Conservation (phyloP, 2,113 vertebrate genomes). For the Oncorhynchus kisutch region DNA sequence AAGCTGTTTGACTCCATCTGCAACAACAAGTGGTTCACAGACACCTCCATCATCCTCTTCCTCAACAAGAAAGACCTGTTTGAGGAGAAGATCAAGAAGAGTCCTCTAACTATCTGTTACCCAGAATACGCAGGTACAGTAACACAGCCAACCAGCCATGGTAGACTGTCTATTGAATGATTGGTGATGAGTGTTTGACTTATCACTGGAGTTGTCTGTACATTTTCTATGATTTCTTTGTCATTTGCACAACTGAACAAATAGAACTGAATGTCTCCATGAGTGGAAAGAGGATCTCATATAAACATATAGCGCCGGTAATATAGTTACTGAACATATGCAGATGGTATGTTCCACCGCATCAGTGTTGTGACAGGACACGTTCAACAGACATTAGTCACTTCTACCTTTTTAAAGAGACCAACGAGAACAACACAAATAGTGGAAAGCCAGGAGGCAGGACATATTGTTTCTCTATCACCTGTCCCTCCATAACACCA, state of each 20-base stretch:
- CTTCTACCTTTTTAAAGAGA: not conserved
- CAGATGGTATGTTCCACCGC: not conserved
- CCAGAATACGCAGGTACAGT: constrained; percentile 90
- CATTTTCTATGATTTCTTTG: no score
- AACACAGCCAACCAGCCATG: no score
- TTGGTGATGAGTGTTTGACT: no score
- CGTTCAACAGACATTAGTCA: not conserved
- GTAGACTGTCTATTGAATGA: no score
- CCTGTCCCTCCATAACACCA: not conserved
- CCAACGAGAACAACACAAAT: not conserved
- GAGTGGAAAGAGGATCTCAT: no score
- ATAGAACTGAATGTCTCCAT: no score
- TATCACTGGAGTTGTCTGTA: no score
- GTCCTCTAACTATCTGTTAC: constrained; percentile 96
- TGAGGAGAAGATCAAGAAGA: constrained; percentile 97
- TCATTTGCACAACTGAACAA: no score
- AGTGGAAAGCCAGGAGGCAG: constrained; percentile 4
- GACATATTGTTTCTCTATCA: constrained; percentile 2
- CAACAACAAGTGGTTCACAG: constrained; percentile 99
- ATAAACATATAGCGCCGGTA: not conserved
- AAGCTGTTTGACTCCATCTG: constrained; percentile 99
- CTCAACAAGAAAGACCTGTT: constrained; percentile 99
- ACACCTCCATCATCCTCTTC: constrained; percentile 98
- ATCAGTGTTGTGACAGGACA: not conserved
- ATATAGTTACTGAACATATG: not conserved